Conservation (phyloP, 2,797 vertebrate species). For the Pseudomugil gertrudae region DNA sequence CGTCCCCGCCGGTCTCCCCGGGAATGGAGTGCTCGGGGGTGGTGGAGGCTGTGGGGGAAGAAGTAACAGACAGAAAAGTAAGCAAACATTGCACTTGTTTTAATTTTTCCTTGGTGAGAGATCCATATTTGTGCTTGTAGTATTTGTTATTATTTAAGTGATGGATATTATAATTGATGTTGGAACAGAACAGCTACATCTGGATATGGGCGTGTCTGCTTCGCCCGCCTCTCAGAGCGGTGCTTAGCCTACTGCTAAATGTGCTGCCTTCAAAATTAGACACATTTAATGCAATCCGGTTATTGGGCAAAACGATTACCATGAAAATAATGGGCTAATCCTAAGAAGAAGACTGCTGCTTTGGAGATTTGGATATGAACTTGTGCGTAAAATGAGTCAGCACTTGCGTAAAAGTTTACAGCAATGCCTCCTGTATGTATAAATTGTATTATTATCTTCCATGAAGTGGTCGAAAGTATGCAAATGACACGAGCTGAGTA, state of each 20-base stretch:
- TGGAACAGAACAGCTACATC: conserved; percentile 40
- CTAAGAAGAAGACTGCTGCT: background rate
- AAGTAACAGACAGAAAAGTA: conserved; percentile 91
- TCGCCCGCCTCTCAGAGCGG: conserved; percentile 23
- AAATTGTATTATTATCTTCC: background rate
- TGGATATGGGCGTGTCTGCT: conserved; percentile 76
- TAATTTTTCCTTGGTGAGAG: too few species aligned
- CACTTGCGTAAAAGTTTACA: background rate
- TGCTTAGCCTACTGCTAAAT: background rate
- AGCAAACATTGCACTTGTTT: conserved; percentile 52
- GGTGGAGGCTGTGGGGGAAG: conserved; percentile 90
- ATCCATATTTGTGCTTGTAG: too few species aligned
- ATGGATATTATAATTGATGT: conserved; percentile 2
- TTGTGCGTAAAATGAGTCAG: background rate
- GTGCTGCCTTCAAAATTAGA: background rate
- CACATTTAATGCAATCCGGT: background rate
- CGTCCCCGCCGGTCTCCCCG: conserved; percentile 87
- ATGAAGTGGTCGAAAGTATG: conserved; percentile 16
- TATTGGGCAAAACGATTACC: background rate
- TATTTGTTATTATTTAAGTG: conserved; percentile 11
- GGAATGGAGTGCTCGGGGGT: conserved; percentile 93
- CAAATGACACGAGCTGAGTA: conserved; percentile 39
- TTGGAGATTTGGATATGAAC: background rate
- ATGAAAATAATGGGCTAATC: background rate
- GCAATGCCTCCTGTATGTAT: background rate